Evolutionary conservation across 1,140 invertebrate species (phyloP).

Genomic region (Condylostylus longicornis): DNA sequence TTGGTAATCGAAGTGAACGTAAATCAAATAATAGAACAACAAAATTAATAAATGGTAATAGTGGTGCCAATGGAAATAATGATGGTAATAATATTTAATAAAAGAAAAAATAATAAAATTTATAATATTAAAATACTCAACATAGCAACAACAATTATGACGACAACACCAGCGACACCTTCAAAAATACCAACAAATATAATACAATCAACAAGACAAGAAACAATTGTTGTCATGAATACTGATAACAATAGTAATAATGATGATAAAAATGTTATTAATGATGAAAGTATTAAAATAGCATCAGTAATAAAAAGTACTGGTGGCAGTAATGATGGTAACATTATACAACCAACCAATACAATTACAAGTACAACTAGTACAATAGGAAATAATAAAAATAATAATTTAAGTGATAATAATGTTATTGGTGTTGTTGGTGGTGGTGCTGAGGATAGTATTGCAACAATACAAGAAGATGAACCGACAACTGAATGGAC

Average conservation of each 20-base stretch:
- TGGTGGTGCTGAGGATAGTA: no score
- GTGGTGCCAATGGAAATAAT: conserved; percentile 4
- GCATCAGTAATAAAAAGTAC: no score
- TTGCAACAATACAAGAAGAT: conserved; percentile 44
- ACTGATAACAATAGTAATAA: no score
- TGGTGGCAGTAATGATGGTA: no score
- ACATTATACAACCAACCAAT: conserved; percentile 18
- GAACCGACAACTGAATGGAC: conserved; percentile 70
- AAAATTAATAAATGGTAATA: conserved; percentile 9
- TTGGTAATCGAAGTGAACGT: background rate
- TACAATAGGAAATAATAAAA: no score
- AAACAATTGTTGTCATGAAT: no score
- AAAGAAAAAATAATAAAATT: background rate
- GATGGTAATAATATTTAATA: conserved; percentile 1
- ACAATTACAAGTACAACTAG: no score
- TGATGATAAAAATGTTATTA: no score
- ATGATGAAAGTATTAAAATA: no score
- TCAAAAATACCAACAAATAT: conserved; percentile 15
- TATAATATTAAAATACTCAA: background rate
- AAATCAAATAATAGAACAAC: background rate
- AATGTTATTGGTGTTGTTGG: no score
- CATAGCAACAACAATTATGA: conserved; percentile 14
- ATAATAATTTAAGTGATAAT: no score
- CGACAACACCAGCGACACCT: conserved; percentile 23
- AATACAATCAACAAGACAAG: no score